These are phyloP conservation scores for Chrysaora quinquecirrha DNA, from an alignment of 30 jellyfish, hydroid and myxozoan genomes.

Conservation along the genomic window DNA sequence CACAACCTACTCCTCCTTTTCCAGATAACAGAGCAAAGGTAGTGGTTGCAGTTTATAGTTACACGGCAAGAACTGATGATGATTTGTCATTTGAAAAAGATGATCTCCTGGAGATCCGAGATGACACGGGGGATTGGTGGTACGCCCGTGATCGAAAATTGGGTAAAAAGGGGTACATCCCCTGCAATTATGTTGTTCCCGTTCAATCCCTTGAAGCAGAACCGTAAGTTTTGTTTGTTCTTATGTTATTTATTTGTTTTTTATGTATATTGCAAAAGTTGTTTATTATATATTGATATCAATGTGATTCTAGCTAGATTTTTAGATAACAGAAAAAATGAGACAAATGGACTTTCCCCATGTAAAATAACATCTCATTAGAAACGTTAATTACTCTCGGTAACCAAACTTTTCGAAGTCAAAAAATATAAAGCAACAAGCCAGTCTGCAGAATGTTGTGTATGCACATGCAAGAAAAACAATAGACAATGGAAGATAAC, in stretches of 20 bases:
- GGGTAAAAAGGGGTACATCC: conserved; percentile 93
- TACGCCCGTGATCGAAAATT: conserved; percentile 78
- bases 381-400: too few species aligned
- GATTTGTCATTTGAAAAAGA: conserved; percentile 88
- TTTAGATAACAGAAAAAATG: too few species aligned
- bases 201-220: conserved; percentile 89
- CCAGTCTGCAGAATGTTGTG: too few species aligned
- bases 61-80: conserved; percentile 89
- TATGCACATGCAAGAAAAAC: too few species aligned
- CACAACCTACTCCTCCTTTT: conserved; percentile 86
- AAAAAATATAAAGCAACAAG: too few species aligned
- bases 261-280: too few species aligned
- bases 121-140: conserved; percentile 95
- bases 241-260: background rate
- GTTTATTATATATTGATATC: too few species aligned
- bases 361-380: too few species aligned
- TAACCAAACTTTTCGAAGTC: too few species aligned
- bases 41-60: conserved; percentile 86
- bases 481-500: too few species aligned
- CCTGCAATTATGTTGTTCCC: conserved; percentile 92
- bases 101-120: conserved; percentile 83
- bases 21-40: conserved; percentile 91
- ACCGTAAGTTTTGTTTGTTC: conserved; percentile 64
- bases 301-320: too few species aligned
- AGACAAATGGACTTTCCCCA: too few species aligned